These are phyloP conservation scores for Phrynocephalus guinanensis DNA, from an alignment of 2,797 vertebrate species.

Conservation along the genomic window DNA sequence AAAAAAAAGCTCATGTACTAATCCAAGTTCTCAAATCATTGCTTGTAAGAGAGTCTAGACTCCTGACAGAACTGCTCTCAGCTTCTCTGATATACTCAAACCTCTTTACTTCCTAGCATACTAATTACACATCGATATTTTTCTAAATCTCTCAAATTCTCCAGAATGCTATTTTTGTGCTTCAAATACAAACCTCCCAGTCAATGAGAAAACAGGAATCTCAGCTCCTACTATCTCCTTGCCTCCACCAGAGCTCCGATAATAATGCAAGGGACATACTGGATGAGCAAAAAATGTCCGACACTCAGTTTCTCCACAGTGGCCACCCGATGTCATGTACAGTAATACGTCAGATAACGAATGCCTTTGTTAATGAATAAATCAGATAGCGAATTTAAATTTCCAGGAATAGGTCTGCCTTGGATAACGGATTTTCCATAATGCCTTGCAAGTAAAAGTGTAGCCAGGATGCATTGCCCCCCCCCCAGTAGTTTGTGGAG, in stretches of 20 bases:
- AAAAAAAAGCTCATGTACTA: neutral
- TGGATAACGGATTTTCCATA: too few species aligned
- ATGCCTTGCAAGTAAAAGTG: too few species aligned
- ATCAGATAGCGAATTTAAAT: too few species aligned
- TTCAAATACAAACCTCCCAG: neutral
- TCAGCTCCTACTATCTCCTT: neutral
- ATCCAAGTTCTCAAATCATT: neutral
- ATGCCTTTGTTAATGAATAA: too few species aligned
- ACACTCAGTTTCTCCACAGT: neutral
- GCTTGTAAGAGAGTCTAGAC: too few species aligned
- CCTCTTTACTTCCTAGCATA: too few species aligned
- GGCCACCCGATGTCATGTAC: neutral
- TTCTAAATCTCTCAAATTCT: neutral
- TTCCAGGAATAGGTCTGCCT: too few species aligned
- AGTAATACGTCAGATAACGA: too few species aligned
- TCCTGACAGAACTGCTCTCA: too few species aligned
- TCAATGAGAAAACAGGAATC: neutral
- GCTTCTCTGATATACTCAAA: too few species aligned
- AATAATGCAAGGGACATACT: neutral
- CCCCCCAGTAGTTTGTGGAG: too few species aligned
- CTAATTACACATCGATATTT: neutral
- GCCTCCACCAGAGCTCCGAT: neutral
- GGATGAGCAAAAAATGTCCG: neutral
- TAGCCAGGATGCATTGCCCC: too few species aligned
- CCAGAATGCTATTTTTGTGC: neutral